Base-by-base conservation (phyloP, 2,888 invertebrate species). In the Timema cristinae region DNA sequence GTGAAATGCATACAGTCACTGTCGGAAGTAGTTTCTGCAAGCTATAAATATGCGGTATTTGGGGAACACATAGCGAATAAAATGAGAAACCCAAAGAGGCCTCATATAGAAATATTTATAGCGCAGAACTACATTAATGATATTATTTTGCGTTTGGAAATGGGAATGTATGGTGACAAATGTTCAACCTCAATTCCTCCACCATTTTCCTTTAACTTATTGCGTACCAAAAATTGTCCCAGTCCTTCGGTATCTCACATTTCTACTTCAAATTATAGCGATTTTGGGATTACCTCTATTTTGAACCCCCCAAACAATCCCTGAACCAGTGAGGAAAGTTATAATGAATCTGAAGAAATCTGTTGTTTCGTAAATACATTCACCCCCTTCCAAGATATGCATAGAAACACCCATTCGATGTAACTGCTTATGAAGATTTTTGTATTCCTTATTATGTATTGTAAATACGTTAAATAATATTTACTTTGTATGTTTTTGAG, bases 1-100 rank as follows among this genome's bases (percentile, higher is more conserved):
- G 61, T 61, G 47, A 61, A 61, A 32, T 61, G 61, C 61, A 61
- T 61, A 48, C 32, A 61, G 61, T 61, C 16, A 11, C 61, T 61
- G 48, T 61, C 61, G 11, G 7, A 61, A 61, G 48, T 61, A 47
- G 6, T 61, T 61, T 11, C 61, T 61, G 48, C 61, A 32, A 61
- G 61, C 6, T 9, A 61, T 61, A 16, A 61, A 48, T 47, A 16
- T 61, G 32, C 61, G 16, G 61, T 61, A 16, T 61, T 61, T 61
- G 61, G 16, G 4, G 61, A 61, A 61, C 48, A 61, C 2, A 48
- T 61, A 47, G 8, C 32, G 32, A 61, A 61, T 61, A 61, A 61
- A 61, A 61, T 61, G 61, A 61, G 16, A 61, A 61, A 61, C 13
- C 48, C 47, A 47, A 61, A 61, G 7, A 61, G 61, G 32, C 61